Evolutionary conservation across 2,113 vertebrate species (phyloP), one percentile per base, ranked within the genome.

Genomic region (Lepus europaeus): DNA sequence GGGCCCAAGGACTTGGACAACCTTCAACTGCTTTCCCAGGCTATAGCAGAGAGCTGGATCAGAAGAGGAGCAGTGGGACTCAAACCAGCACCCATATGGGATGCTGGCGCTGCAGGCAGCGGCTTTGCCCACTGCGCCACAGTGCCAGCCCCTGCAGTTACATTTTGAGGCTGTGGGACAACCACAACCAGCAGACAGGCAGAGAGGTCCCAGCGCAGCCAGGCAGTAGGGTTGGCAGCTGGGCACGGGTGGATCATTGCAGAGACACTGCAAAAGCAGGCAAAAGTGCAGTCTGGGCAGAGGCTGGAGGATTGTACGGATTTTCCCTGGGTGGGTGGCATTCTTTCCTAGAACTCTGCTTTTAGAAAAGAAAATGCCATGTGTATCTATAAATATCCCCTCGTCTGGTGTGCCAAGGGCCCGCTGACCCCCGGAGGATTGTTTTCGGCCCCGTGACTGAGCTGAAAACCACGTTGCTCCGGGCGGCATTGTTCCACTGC

Each of bases 361-460:
- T 96, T 90, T 76, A 68, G 69, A 29, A 63, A 80, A 93, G 81
- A 78, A 93, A 94, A 73, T 49, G n/a, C 27, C 31, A 5, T 16
- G 51, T 17, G 6, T 78, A 12, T 94, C 95, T 97, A 89, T 95
- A 96, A 96, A 96, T 87, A 95, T 27, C 73, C 68, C 59, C 91
- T 19, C 81, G 56, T 88, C 80, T 85, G 74, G 73, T 70, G 19
- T 78, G 96, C 91, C 2, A 27, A 69, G 88, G 77, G 81, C 22
- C 69, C 16, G 23, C 53, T 82, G 92, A 93, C 93, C 69, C 89
- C 89, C 66, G 61, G 27, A 72, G 96, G 94, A 83, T 91, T 97
- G 89, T 95, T 96, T 81, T 93, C 89, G 88, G 74, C 77, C 76
- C 82, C 1, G 13, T 85, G 79, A 90, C 68, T 89, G 96, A 97